Evolutionary conservation across 2,797 vertebrate species (phyloP).

Genomic region (Siniperca scherzeri): DNA sequence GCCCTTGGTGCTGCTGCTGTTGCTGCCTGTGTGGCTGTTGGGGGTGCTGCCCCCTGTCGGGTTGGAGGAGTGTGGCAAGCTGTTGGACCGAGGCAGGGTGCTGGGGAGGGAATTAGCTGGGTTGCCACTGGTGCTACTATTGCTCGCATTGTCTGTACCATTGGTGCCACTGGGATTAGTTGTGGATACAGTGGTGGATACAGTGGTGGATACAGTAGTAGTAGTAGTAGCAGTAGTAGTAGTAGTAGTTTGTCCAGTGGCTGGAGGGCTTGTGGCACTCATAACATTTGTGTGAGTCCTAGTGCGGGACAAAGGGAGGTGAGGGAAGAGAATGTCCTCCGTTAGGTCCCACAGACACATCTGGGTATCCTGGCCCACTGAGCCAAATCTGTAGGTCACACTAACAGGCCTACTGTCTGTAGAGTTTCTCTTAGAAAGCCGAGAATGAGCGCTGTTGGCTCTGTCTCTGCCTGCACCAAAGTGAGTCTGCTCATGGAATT

Average conservation of each 20-base stretch:
- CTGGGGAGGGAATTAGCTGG: conserved; percentile 89
- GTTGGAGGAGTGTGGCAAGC: conserved; percentile 95
- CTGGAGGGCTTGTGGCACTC: conserved; percentile 93
- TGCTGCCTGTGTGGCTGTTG: conserved; percentile 92
- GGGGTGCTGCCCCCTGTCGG: conserved; percentile 87
- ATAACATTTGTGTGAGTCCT: conserved; percentile 99
- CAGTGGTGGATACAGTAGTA: conserved; percentile 21
- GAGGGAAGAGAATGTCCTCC: conserved; percentile 98
- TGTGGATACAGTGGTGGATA: conserved; percentile 45
- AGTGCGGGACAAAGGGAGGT: conserved; percentile 96
- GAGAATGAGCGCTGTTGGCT: conserved; percentile 94
- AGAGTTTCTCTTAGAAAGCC: conserved; percentile 97
- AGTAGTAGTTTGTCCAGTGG: conserved; percentile 70
- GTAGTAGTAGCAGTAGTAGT: conserved; percentile 29
- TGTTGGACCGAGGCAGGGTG: conserved; percentile 96
- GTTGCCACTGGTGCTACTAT: conserved; percentile 80
- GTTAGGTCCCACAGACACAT: conserved; percentile 99
- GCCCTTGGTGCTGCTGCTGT: conserved; percentile 88
- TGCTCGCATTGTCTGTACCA: conserved; percentile 86
- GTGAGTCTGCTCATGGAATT: conserved; percentile 93
- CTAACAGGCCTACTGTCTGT: conserved; percentile 95
- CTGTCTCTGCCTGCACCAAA: conserved; percentile 86
- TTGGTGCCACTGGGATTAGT: conserved; percentile 79
- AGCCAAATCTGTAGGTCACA: conserved; percentile 94
- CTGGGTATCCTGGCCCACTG: conserved; percentile 98